Evolutionary conservation across 2,113 vertebrate species (phyloP).

Genomic region (Heloderma charlesbogerti): DNA sequence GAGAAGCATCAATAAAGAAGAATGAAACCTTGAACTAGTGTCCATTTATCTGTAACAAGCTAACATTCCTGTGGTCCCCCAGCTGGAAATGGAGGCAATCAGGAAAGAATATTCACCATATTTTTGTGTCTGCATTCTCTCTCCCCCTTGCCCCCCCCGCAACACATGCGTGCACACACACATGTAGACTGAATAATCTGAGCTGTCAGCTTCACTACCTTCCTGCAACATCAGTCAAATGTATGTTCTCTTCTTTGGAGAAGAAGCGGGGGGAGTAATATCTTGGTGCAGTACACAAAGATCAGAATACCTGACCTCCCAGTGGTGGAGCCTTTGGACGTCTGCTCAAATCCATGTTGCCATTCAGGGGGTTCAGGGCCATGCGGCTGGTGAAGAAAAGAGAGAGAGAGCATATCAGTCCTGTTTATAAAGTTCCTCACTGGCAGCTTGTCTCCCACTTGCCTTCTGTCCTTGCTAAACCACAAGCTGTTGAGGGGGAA

Average conservation of each 20-base stretch:
- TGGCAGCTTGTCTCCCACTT: slow-evolving; percentile 8
- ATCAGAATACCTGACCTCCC: slow-evolving; percentile 29
- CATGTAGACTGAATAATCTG: background rate
- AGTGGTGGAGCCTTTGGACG: background rate
- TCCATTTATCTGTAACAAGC: background rate
- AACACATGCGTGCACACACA: background rate
- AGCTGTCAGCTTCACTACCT: background rate
- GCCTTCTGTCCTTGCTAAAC: slow-evolving; percentile 20
- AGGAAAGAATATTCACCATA: background rate
- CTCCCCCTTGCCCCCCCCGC: too few relatives aligned
- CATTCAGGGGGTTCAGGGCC: slow-evolving; percentile 18
- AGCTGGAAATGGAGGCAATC: background rate
- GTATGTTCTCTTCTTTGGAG: background rate
- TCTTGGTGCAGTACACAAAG: background rate
- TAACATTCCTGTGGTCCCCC: background rate
- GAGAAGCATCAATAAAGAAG: background rate
- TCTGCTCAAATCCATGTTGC: slow-evolving; percentile 19
- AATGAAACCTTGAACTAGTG: background rate
- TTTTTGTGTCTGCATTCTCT: background rate
- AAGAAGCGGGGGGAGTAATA: too few relatives aligned
- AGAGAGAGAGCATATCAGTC: background rate
- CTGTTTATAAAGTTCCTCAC: background rate
- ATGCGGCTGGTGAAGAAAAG: background rate
- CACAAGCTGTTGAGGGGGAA: slow-evolving; percentile 11
- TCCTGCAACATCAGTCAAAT: background rate